Base-by-base conservation (phyloP, 2,797 vertebrate genomes). In the Phalanger gymnotis region DNA sequence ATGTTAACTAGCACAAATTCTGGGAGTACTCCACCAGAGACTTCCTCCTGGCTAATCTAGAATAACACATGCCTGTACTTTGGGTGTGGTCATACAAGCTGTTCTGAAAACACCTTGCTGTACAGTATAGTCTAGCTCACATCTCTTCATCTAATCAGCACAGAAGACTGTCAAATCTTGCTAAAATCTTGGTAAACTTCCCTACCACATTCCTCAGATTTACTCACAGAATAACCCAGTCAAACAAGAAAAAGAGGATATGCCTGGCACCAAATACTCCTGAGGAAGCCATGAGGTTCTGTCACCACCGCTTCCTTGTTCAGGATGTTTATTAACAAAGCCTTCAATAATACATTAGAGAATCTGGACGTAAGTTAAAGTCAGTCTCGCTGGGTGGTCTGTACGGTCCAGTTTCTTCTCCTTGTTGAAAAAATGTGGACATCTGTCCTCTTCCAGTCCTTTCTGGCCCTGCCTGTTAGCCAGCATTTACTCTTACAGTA, bases 11-110 rank as follows among this genome's bases (percentile, higher is more conserved):
- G 30, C 57, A 61, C 3, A 12, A 61, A 61, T 31, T 61, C 30
- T 11, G 13, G 13, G 58, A 13, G 13, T 16, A 14, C 12, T 34
- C 13, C 31, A 14, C 1, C 27, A 5, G 13, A 34, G 58, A 34
- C 58, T 31, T 34, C 58, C n/a, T 34, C 31, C 58, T 34, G 31
- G 58, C n/a, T 13, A 34, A 34, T 40, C 66, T 47, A 81, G n/a
- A 81, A 81, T 40, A 81, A 40, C 66, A 40, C n/a, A 47, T 25
- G n/a, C 34, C n/a, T 22, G 0, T 73, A 9, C 34, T 40, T 40
- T 40, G 34, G 66, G 66, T 40, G n/a, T 73, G 31, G 31, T 14
- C 12, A 1, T 34, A 61, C 58, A 97, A 97, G 95, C 97, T 96
- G 97, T 97, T 95, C 19, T 73, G 66, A n/a, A 73, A 73, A 73